Percentiles rank a stretch among this genome's conserved stretches.
Conservation (phyloP, 2,888 invertebrate genomes). For the Meta bourneti region DNA sequence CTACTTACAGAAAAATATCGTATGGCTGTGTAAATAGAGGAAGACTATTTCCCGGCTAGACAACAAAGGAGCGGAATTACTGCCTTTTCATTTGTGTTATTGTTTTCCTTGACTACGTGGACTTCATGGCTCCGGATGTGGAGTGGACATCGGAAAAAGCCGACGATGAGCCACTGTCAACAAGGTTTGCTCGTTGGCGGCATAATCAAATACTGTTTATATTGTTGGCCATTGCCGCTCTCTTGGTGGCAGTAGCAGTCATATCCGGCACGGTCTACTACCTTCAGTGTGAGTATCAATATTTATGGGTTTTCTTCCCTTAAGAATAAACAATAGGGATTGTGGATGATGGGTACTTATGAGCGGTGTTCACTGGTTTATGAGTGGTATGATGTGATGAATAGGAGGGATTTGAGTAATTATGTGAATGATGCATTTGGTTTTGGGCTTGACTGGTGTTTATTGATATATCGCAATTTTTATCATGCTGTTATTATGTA, state of each 20-base stretch:
- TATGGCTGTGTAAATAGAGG: not conserved
- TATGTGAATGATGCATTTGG: not conserved
- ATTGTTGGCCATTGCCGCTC: constrained; percentile 55
- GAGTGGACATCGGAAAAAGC: constrained; percentile 68
- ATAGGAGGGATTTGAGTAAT: not conserved
- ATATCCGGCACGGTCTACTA: constrained; percentile 68
- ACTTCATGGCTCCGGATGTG: constrained; percentile 66
- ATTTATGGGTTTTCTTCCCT: not conserved
- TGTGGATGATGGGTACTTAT: not conserved
- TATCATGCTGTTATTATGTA: too few species aligned
- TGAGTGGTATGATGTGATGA: not conserved
- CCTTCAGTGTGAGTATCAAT: constrained; percentile 71
- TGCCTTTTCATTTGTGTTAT: not conserved
- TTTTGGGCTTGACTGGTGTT: not conserved
- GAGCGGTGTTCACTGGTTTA: not conserved
- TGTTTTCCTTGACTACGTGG: not conserved
- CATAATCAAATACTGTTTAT: constrained; percentile 66
- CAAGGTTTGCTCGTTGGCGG: constrained; percentile 67
- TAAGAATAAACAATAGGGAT: not conserved
- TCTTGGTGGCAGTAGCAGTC: constrained; percentile 64
- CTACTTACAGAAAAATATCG: not conserved
- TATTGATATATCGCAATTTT: not conserved
- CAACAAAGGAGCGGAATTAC: not conserved
- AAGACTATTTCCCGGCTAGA: not conserved
- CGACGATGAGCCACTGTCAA: constrained; percentile 59